A percentile compares a stretch with the other conserved stretches of the same genome.
Conservation (phyloP, 2,888 invertebrate genomes). For the Erebia palarica region DNA sequence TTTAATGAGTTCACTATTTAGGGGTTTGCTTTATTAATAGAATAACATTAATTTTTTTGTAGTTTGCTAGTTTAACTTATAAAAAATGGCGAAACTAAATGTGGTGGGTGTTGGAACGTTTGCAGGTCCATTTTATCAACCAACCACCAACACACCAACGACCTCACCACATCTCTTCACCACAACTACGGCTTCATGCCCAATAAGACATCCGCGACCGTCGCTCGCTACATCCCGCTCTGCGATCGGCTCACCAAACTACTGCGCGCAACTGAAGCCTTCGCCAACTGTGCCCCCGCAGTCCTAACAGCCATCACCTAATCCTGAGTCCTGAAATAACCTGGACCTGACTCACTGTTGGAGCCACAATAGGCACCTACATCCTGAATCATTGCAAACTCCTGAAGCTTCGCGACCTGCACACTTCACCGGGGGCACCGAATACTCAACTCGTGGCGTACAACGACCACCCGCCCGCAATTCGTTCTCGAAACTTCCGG, state of each 20-base stretch:
- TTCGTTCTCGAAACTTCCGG: constrained; percentile 66
- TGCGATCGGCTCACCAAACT: constrained; percentile 73
- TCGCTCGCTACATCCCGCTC: constrained; percentile 71
- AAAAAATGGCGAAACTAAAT: constrained; percentile 69
- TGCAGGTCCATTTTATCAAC: constrained; percentile 83
- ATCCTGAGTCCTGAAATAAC: constrained; percentile 55
- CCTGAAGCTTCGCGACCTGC: constrained; percentile 71
- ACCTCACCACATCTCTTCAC: constrained; percentile 81
- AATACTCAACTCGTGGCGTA: constrained; percentile 60
- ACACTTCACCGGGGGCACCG: constrained; percentile 70
- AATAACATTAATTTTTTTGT: constrained; percentile 29
- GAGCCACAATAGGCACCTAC: constrained; percentile 64
- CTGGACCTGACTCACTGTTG: constrained; percentile 53
- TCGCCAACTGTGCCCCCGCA: constrained; percentile 68
- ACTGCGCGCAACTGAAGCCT: constrained; percentile 72
- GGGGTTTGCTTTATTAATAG: constrained; percentile 25
- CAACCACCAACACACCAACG: constrained; percentile 82
- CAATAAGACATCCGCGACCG: constrained; percentile 75
- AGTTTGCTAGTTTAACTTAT: constrained; percentile 42
- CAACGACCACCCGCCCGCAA: constrained; percentile 63
- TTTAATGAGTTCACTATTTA: constrained; percentile 21
- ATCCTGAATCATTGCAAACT: constrained; percentile 62
- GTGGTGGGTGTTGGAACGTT: constrained; percentile 84
- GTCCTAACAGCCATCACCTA: constrained; percentile 75
- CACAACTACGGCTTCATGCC: constrained; percentile 78